Evolutionary conservation across 2,797 vertebrate species (phyloP), one percentile per base, ranked within the genome.

Genomic region (Sebastes diploproa): DNA sequence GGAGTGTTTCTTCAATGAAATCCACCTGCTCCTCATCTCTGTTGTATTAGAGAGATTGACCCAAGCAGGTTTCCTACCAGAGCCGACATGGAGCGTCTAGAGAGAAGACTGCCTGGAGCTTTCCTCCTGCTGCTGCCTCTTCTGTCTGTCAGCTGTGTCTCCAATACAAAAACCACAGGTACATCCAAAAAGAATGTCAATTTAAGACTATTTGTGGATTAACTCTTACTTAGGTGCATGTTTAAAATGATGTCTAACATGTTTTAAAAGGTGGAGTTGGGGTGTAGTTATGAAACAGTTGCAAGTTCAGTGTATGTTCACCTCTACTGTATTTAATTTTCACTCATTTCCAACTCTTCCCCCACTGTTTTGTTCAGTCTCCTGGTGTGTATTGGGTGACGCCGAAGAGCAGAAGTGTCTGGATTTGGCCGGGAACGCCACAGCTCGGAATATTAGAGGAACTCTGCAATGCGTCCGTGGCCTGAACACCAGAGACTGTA

Each of bases 381-480:
- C 94, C 81, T 96, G 96, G 96, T 96, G 96, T 29, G 94, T 95
- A 1, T 7, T 94, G 54, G 95, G 95, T 1, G 90, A 95, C 2
- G 92, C 90, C 3, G 95, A 96, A 75, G 93, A 96, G 83, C 94
- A 94, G 84, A 96, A 96, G 86, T 96, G 96, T 86, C 81, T 94
- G 90, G 95, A 96, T 89, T 87, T 96, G 79, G 92, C 96, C 0
- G 83, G 93, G 10, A 96, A 96, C 0, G 85, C 93, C 58, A 95
- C 93, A 10, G 93, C 91, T 56, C 90, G 14, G 61, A 94, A 94
- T 52, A 80, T 96, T 7, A 91, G 92, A 30, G 96, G 95, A 55
- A 92, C 77, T 2, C 78, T 96, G 81, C 77, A 80, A 50, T 96
- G 96, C 42, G 91, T 95, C 67, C 93, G 94, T 5, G 96, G 94